Conservation (phyloP, 2,797 vertebrate genomes). For the Eulemur rubriventer region DNA sequence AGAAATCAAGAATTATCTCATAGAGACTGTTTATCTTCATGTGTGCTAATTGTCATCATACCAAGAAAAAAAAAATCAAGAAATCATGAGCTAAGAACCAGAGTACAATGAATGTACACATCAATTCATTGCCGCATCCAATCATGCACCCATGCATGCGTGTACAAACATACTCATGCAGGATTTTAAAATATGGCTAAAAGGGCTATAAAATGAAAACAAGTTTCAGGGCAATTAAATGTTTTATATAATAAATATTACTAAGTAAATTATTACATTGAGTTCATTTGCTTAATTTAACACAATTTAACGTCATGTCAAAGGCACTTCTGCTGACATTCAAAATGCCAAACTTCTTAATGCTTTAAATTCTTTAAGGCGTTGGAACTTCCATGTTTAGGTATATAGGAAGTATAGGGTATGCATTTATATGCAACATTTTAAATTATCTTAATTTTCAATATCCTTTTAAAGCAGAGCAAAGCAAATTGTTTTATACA, state of each 20-base stretch:
- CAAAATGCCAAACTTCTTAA: not conserved
- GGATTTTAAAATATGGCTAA: not conserved
- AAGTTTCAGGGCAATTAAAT: not conserved
- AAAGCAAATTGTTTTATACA: not conserved
- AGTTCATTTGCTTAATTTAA: conserved; percentile 5
- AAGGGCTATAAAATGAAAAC: not conserved
- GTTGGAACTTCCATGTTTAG: not conserved
- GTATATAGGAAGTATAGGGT: not conserved
- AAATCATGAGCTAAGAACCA: not conserved
- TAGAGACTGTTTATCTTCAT: not conserved
- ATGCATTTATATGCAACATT: not conserved
- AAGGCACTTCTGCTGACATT: not conserved
- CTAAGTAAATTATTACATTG: not conserved
- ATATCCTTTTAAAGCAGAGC: not conserved
- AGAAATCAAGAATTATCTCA: not conserved
- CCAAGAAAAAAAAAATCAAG: not conserved
- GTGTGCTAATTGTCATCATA: not conserved
- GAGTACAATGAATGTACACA: not conserved
- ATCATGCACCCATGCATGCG: rapidly evolving
- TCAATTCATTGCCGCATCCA: not conserved
- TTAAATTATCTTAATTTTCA: not conserved
- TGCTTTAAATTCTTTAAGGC: not conserved
- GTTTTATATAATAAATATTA: not conserved
- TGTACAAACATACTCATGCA: not conserved
- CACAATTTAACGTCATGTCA: not conserved